Evolutionary conservation across 2,797 vertebrate species (phyloP), one percentile per base, ranked within the genome.

Genomic region (Pteronotus mesoamericanus): DNA sequence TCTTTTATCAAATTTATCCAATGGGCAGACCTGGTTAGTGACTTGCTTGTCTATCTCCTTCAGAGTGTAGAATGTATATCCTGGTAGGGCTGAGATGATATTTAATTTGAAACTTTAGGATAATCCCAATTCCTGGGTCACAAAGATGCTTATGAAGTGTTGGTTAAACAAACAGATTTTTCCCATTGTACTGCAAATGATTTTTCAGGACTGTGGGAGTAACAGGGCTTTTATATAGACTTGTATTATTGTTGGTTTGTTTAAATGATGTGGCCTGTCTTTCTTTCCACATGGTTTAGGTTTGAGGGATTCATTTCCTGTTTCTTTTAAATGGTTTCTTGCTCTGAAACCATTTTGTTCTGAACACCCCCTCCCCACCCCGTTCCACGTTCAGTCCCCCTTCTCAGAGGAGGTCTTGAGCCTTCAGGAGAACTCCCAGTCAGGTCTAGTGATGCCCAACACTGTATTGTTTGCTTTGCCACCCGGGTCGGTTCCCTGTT

Each of bases 291-390:
- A 95, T 95, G 94, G 88, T 97, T 97, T 96, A 94, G 91, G 90
- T 93, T 96, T 95, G 74, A 97, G 92, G 86, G 79, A 92, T 88
- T 96, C 79, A 87, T 97, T 97, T 97, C 96, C 96, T 97, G 92
- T 91, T 97, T 96, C 94, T 94, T 94, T 96, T 91, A 66, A 92
- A 94, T 69, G 82, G 51, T 91, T 84, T 89, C 51, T 97, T 96
- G 55, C 89, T 93, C 71, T 80, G 66, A 95, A 96, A 89, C 55
- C 75, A 51, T 89, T 94, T 94, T 89, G 51, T 66, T 89, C 74
- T 86, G 77, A 86, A 0, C 44, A 42, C 39, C 57, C 26, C 66
- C 29, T 22, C 19, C 22, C 12, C 22, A 21, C 34, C 21, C 6
- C n/a, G n/a, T n/a, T n/a, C 10, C 5, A 53, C 95, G 68, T 79